These are phyloP conservation scores for Rhea americana DNA, from an alignment of 2,113 vertebrate genomes.

Conservation along the genomic window DNA sequence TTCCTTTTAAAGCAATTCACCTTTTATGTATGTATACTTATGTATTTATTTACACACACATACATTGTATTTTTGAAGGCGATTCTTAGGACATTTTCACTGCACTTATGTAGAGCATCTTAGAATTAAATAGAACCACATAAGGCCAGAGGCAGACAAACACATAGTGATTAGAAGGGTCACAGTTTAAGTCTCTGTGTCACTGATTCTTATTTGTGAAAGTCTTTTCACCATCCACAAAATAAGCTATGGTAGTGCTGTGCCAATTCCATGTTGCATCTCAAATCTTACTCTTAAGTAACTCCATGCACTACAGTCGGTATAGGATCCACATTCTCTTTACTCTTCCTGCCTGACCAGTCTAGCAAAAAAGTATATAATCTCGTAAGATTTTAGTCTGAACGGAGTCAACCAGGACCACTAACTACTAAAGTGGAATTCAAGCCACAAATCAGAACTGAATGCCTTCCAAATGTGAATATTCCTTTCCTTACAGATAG, in stretches of 20 bases:
- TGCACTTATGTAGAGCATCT: neutral
- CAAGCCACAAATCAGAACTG: neutral
- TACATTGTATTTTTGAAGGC: neutral
- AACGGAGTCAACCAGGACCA: neutral
- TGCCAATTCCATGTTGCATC: neutral
- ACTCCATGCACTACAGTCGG: neutral
- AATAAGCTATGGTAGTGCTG: neutral
- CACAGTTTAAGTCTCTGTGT: neutral
- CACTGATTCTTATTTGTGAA: neutral
- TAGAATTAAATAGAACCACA: neutral
- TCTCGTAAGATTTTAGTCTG: neutral
- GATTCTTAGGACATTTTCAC: neutral
- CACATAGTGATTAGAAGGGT: neutral
- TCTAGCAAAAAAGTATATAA: neutral
- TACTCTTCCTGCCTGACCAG: neutral
- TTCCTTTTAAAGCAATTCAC: neutral
- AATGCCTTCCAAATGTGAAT: fast-evolving
- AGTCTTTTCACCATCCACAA: neutral
- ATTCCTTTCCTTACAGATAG: neutral
- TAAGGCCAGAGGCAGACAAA: neutral
- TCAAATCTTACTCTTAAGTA: neutral
- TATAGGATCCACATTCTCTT: neutral
- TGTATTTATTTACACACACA: neutral
- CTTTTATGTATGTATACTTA: neutral
- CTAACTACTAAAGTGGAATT: neutral